Conservation (phyloP, 2,888 invertebrate genomes). For the Andricus quercusramuli region DNA sequence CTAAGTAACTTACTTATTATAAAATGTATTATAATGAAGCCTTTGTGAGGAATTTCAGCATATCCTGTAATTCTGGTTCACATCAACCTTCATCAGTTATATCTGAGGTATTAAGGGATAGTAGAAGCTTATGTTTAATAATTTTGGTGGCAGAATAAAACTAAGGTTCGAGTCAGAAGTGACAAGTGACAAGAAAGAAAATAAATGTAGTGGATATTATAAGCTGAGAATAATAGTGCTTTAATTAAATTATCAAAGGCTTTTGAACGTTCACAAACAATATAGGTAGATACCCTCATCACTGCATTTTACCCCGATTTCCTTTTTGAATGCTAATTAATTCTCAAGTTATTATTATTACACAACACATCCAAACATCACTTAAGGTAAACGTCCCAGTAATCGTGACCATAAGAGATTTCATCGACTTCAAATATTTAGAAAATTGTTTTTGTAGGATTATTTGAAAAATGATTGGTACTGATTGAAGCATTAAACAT, state of each 20-base stretch:
- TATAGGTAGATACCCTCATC: not conserved
- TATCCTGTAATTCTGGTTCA: not conserved
- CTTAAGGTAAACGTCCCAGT: too few species aligned
- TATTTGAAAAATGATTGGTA: too few species aligned
- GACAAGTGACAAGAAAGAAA: not conserved
- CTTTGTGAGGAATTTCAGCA: not conserved
- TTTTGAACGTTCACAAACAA: not conserved
- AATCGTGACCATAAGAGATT: too few species aligned
- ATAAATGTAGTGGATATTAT: too few species aligned
- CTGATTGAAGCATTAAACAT: too few species aligned
- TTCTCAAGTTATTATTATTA: not conserved
- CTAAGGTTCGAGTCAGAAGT: not conserved
- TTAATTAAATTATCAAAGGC: conserved; percentile 1
- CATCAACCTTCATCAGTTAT: not conserved
- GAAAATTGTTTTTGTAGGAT: too few species aligned
- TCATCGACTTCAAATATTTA: too few species aligned
- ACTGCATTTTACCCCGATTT: not conserved
- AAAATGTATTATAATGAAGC: too few species aligned
- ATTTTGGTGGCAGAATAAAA: not conserved
- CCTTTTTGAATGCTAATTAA: not conserved
- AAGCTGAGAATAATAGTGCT: not conserved
- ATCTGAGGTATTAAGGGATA: not conserved
- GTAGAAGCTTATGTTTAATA: not conserved
- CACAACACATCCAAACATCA: too few species aligned
- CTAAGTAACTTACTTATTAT: too few species aligned